These are phyloP conservation scores for Serripes groenlandicus DNA, from an alignment of 2,888 invertebrate genomes.

Conservation along the genomic window DNA sequence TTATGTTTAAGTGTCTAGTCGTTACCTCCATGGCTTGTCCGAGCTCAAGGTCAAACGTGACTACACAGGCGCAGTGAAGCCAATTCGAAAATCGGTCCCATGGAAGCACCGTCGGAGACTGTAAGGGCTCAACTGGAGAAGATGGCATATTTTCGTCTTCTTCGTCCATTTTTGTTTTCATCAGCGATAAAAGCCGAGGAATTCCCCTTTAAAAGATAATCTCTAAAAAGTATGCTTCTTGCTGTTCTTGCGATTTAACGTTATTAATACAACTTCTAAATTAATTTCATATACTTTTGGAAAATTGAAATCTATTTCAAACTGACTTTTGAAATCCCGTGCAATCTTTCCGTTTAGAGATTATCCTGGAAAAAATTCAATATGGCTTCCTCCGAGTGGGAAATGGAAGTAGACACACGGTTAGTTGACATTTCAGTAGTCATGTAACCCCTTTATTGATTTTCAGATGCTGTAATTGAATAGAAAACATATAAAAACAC, in stretches of 20 bases:
- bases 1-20: too few relatives aligned
- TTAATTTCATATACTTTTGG: not conserved
- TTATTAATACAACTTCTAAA: not conserved
- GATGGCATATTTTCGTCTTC: slow-evolving; percentile 60
- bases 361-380: slow-evolving; percentile 73
- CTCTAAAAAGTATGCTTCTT: not conserved
- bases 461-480: too few relatives aligned
- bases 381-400: slow-evolving; percentile 80
- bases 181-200: not conserved
- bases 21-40: slow-evolving; percentile 98
- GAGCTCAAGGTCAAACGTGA: slow-evolving; percentile 99
- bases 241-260: not conserved
- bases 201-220: not conserved
- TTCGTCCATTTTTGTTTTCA: slow-evolving; percentile 62
- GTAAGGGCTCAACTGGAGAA: slow-evolving; percentile 57
- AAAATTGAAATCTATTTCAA: not conserved
- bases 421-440: slow-evolving; percentile 21
- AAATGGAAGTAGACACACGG: slow-evolving; percentile 70
- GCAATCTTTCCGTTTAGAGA: not conserved
- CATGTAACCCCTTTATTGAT: too few relatives aligned
- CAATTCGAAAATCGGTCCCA: slow-evolving; percentile 92
- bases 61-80: slow-evolving; percentile 99
- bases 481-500: too few relatives aligned
- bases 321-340: not conserved
- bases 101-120: slow-evolving; percentile 83